Evolutionary conservation across 2,888 invertebrate genomes (phyloP), one percentile per base, ranked within the genome.

Genomic region (Drosophila suboccidentalis): DNA sequence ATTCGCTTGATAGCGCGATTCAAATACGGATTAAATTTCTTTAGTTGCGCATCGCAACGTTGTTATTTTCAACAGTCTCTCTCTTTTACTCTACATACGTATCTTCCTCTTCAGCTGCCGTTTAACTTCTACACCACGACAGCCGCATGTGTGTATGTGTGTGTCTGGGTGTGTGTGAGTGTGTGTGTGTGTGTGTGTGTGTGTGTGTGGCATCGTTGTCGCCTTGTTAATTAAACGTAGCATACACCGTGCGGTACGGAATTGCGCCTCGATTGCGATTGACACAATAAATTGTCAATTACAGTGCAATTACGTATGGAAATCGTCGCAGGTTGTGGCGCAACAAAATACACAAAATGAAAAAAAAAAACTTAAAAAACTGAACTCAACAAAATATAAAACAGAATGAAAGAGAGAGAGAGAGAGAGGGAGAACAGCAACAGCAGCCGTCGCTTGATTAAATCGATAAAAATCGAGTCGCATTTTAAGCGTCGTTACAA

Each of bases 281-380:
- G 88, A 89, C 90, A 89, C 88, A 87, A 90, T 90, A 89, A 90
- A 88, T 88, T 90, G 88, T 88, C 88, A 90, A 88, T 88, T 88
- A 90, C 87, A 80, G 80, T 82, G 90, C 88, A 88, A 88, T 88
- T 89, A 88, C 87, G 89, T 84, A 87, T 83, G 89, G 89, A 85
- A 90, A 90, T 90, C 79, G 87, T 66, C 69, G 69, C 60, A 75
- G 67, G 60, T 77, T 76, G 55, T 60, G 51, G 39, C 58, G 58
- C 61, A 75, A 51, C 60, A 55, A 67, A 63, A 62, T 49, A 53
- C 54, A 69, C 39, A 70, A 46, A 41, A 66, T 38, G 46, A 61
- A 70, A 38, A 29, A 38, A 29, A 29, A 29, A 22, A 46, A 17
- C 34, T 46, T 46, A 41, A 51, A 54, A 54, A 26, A 26, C n/a